A percentile compares a stretch with the other conserved stretches of the same genome.
Evolutionary conservation across 2,888 invertebrate species (phyloP).

Genomic region (Drosophila birchii): DNA sequence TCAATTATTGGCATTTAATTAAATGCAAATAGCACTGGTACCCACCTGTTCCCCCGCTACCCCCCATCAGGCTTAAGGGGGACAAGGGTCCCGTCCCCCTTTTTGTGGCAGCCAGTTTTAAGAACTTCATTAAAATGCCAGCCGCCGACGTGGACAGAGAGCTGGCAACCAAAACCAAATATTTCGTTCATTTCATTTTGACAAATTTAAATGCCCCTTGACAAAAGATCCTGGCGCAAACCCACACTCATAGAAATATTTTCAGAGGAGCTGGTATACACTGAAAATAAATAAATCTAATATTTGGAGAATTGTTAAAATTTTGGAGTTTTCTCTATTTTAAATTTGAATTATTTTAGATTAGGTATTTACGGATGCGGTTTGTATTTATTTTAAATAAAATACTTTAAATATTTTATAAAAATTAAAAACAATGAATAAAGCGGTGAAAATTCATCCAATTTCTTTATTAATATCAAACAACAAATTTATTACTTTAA

Average conservation of each 20-base stretch:
- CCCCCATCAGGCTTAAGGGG: neutral
- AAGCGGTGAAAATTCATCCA: no score
- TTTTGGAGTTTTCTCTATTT: no score
- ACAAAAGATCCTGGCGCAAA: slow-evolving; percentile 46
- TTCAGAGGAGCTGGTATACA: slow-evolving; percentile 14
- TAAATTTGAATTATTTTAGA: no score
- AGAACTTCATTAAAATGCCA: slow-evolving; percentile 74
- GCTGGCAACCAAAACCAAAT: slow-evolving; percentile 53
- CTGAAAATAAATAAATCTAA: slow-evolving; percentile 2
- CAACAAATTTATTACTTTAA: no score
- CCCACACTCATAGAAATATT: slow-evolving; percentile 5
- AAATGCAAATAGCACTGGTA: slow-evolving; percentile 64
- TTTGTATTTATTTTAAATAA: no score
- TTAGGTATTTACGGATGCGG: no score
- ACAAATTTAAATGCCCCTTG: slow-evolving; percentile 70
- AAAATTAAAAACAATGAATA: no score
- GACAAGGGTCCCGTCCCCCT: neutral
- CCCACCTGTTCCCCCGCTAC: neutral
- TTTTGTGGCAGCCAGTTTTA: slow-evolving; percentile 9
- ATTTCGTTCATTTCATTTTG: slow-evolving; percentile 67
- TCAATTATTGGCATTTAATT: slow-evolving; percentile 79
- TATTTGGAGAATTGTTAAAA: no score
- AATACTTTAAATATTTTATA: no score
- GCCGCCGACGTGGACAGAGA: slow-evolving; percentile 34
- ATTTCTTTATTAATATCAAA: no score